These are phyloP conservation scores for Drosophila atripex DNA, from an alignment of 2,888 invertebrate species.

Conservation along the genomic window DNA sequence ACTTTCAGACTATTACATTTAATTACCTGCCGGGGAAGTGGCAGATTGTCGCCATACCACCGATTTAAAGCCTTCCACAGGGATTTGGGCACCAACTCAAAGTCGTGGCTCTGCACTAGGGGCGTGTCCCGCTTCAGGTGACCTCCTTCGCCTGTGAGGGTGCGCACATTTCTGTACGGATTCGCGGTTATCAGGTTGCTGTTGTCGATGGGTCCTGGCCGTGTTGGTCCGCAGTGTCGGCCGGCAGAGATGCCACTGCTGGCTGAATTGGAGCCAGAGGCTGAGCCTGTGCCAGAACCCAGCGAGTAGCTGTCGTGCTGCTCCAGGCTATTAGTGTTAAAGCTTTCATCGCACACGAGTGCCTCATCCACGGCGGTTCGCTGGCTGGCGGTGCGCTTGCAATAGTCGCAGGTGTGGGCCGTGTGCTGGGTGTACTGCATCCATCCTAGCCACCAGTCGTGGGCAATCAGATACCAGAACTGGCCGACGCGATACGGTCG, in stretches of 20 bases:
- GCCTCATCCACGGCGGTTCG: slow-evolving; percentile 86
- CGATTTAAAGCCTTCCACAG: slow-evolving; percentile 93
- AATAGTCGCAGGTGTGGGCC: slow-evolving; percentile 84
- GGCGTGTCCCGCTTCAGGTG: slow-evolving; percentile 90
- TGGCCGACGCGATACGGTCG: slow-evolving; percentile 92
- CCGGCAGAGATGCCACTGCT: slow-evolving; percentile 88
- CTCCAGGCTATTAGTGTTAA: slow-evolving; percentile 87
- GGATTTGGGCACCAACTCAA: slow-evolving; percentile 93
- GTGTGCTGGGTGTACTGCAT: slow-evolving; percentile 87
- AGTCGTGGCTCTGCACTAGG: slow-evolving; percentile 91
- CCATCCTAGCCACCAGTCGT: slow-evolving; percentile 95
- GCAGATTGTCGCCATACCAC: slow-evolving; percentile 92
- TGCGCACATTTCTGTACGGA: slow-evolving; percentile 88
- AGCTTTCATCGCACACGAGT: slow-evolving; percentile 88
- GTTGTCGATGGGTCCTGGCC: slow-evolving; percentile 92
- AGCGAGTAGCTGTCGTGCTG: slow-evolving; percentile 85
- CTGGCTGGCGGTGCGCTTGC: slow-evolving; percentile 81
- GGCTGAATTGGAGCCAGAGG: slow-evolving; percentile 84
- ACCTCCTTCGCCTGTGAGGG: slow-evolving; percentile 95
- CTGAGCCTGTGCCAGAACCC: slow-evolving; percentile 84
- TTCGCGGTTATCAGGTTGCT: slow-evolving; percentile 87
- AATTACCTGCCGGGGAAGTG: slow-evolving; percentile 89
- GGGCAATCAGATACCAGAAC: slow-evolving; percentile 94
- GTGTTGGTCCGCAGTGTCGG: slow-evolving; percentile 82
- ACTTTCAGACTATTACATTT: background rate